These are phyloP conservation scores for Carpatolechia fugitivella DNA, from an alignment of 2,888 invertebrate species.

Conservation along the genomic window DNA sequence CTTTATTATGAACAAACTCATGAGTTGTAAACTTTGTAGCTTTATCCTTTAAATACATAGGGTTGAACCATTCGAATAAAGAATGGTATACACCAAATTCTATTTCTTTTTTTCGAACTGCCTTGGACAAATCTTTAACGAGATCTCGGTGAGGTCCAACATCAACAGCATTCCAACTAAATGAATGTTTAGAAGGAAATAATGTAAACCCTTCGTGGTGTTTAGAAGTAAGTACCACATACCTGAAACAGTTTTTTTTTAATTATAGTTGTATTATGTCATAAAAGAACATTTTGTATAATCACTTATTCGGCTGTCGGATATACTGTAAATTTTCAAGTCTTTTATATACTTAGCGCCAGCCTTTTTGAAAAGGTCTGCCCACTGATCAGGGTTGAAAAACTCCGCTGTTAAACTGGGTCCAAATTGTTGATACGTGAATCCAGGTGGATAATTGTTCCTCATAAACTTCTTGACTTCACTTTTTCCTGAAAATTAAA, in stretches of 20 bases:
- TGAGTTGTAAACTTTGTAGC: neutral
- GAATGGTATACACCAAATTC: conserved; percentile 84
- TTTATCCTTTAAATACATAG: conserved; percentile 9
- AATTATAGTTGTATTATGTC: too few relatives aligned
- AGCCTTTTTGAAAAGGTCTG: conserved; percentile 84
- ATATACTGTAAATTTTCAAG: neutral
- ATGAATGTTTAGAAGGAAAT: conserved; percentile 90
- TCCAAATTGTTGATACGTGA: conserved; percentile 92
- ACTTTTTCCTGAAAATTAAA: neutral
- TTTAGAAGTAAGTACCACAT: conserved; percentile 91
- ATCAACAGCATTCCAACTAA: conserved; percentile 91
- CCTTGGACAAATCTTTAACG: conserved; percentile 85
- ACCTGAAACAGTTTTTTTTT: conserved; percentile 77
- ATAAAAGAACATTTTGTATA: too few relatives aligned
- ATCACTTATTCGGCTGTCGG: too few relatives aligned
- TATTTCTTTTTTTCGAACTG: conserved; percentile 78
- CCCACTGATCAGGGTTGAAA: conserved; percentile 88
- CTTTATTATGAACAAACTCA: neutral
- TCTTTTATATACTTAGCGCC: conserved; percentile 84
- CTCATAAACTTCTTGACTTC: neutral
- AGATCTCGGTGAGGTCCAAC: conserved; percentile 88
- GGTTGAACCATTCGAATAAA: conserved; percentile 88
- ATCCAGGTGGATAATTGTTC: conserved; percentile 83
- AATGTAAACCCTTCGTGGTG: conserved; percentile 93
- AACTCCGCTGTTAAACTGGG: conserved; percentile 89